Evolutionary conservation across 2,113 vertebrate species (phyloP), one percentile per base, ranked within the genome.

Genomic region (Formicarius rufipectus): DNA sequence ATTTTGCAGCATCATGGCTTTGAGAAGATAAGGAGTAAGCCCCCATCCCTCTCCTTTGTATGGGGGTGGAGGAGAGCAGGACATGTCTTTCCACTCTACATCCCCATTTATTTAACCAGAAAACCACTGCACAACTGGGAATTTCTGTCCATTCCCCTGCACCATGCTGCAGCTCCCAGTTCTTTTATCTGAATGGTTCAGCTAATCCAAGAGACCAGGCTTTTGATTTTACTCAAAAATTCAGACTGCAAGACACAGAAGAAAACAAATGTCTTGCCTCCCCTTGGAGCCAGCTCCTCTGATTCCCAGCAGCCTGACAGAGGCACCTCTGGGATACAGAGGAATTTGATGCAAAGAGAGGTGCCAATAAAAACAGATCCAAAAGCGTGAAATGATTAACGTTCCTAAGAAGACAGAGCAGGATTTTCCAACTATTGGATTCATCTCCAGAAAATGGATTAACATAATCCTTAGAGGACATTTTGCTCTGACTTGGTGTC

Each of bases 361-460:
- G 10, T 11, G 58, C 55, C 91, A 96, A 31, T 5, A 28, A 92
- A 96, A 90, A 89, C 66, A 73, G 58, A 83, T 55, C 86, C 50
- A 39, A 30, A 93, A 77, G 88, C 28, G 93, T 58, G 33, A 96
- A 95, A 84, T 18, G 14, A 50, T 73, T 79, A 39, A 64, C 68
- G 56, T 16, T 71, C 66, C 60, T 69, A 59, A 92, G 74, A 95
- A 87, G 80, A 78, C 5, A n/a, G 64, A 92, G 56, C 8, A 6
- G n/a, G 69, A 79, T 90, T 89, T 77, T 82, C 76, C 66, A 89
- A 6, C 49, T 68, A 76, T 50, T 78, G 60, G 68, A 71, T 84
- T 95, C 87, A 45, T 50, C 60, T 84, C 83, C 90, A 89, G 73
- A 76, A 92, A 96, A 96, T n/a, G 73, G 80, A 95, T 90, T 87